phyloP scores from a whole-genome alignment of 2,888 invertebrate genomes.

The Drosophila picticornis region DNA sequence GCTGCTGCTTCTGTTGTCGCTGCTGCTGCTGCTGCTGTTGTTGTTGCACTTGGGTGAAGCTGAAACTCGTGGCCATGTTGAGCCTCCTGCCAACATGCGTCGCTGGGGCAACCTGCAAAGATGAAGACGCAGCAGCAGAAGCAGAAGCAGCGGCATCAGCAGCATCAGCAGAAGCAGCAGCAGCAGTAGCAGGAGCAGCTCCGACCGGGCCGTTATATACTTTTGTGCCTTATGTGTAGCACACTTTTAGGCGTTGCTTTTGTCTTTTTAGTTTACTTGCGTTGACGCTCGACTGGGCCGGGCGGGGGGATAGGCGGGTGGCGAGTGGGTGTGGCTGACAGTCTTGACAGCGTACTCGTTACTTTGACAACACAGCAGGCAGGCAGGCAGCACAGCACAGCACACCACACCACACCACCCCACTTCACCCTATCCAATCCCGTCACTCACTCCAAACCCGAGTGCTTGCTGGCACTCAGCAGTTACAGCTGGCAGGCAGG shows the following conservation, averaged over 20 bases:
- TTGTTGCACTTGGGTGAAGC: slow-evolving; percentile 68
- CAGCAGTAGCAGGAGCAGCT: slow-evolving; percentile 24
- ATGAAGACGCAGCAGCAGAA: slow-evolving; percentile 65
- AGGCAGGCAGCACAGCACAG: slow-evolving; percentile 2
- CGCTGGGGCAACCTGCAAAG: slow-evolving; percentile 50
- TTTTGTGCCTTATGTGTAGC: slow-evolving; percentile 72
- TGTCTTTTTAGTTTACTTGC: slow-evolving; percentile 73
- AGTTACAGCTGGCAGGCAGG: slow-evolving; percentile 9
- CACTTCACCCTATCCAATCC: neutral
- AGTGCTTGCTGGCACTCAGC: neutral
- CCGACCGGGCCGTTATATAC: slow-evolving; percentile 63
- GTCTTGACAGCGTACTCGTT: slow-evolving; percentile 76
- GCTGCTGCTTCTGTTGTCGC: slow-evolving; percentile 3
- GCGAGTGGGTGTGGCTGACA: slow-evolving; percentile 62
- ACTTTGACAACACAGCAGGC: slow-evolving; percentile 71
- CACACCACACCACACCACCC: neutral
- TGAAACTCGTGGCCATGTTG: slow-evolving; percentile 63
- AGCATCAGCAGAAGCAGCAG: slow-evolving; percentile 34
- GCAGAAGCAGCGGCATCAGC: slow-evolving; percentile 55
- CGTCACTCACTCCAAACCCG: neutral
- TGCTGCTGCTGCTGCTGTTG: slow-evolving; percentile 46
- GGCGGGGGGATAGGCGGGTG: neutral
- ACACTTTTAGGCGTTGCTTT: slow-evolving; percentile 76
- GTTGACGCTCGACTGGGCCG: slow-evolving; percentile 24
- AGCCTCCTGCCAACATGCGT: slow-evolving; percentile 43